Evolutionary conservation across 2,797 vertebrate genomes (phyloP), one percentile per base, ranked within the genome.

Genomic region (Channa striata): DNA sequence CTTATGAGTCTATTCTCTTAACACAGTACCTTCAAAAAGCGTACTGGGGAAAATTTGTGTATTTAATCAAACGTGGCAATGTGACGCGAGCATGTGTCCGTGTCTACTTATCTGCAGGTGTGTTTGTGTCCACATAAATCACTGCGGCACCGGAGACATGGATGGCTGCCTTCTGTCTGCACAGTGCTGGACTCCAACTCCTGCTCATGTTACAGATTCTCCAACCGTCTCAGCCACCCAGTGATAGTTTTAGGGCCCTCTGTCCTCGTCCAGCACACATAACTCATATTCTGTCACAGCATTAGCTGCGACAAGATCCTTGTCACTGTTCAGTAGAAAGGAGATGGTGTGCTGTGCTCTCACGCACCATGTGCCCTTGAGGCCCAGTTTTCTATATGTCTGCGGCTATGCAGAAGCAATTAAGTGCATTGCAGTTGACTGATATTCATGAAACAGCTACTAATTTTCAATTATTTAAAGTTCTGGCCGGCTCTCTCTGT

Each of bases 71-170:
- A n/a, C n/a, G n/a, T n/a, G n/a, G n/a, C n/a, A n/a, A 43, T 52
- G 59, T 52, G 48, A 50, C 30, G 13, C n/a, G 13, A 9, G n/a
- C 50, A 50, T 20, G 36, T 19, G 57, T 33, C n/a, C 37, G 25
- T 40, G 42, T 53, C 46, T 43, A 43, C 34, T 53, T 13, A 39
- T 30, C 40, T 13, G 51, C 65, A 68, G 58, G 60, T 76, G 65
- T 71, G 68, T 70, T 62, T 59, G 33, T 46, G 42, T 59, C 46
- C 30, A 48, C 54, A 52, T 77, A 70, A 71, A 71, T 76, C 69
- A 58, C 2, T 0, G 8, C 53, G 53, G 62, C 59, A 13, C 53
- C 67, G 78, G 80, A 75, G 44, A 78, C 53, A 39, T 39, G 69
- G 65, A 58, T 66, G 69, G 42, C 40, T 80, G 74, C 58, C 25